phyloP scores from a whole-genome alignment of 2,113 vertebrate species.

The Ictalurus punctatus region DNA sequence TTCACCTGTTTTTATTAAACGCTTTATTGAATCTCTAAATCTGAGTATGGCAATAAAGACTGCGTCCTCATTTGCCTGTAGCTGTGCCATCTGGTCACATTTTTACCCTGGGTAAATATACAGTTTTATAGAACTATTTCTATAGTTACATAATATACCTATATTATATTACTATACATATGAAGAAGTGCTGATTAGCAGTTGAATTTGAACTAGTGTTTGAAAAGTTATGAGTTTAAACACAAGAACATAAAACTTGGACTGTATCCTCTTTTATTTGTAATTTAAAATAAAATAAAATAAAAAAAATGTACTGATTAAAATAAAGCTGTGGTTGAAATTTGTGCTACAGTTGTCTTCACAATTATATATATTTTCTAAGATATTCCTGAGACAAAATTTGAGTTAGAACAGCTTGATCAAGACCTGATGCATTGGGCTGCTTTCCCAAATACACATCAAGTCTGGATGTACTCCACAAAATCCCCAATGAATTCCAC shows the following conservation, averaged over 20 bases:
- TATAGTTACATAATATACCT: background rate
- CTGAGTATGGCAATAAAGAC: background rate
- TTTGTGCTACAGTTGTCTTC: too few species aligned
- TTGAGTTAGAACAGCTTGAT: background rate
- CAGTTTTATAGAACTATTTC: background rate
- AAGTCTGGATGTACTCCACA: background rate
- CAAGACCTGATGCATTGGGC: background rate
- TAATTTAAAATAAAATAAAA: background rate
- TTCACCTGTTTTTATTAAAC: background rate
- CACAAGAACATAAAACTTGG: background rate
- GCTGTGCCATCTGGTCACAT: background rate
- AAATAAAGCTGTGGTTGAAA: background rate
- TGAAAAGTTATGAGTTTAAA: background rate
- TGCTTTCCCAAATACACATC: constrained; percentile 1
- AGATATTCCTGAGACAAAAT: background rate
- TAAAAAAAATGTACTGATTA: background rate
- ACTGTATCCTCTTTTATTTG: background rate
- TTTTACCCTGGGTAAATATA: background rate
- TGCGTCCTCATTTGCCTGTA: background rate
- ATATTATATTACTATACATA: background rate
- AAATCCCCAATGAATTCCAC: background rate
- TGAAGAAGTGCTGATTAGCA: background rate
- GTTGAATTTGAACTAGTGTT: background rate
- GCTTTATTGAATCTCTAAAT: background rate
- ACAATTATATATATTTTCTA: background rate